Evolutionary conservation across 1,140 invertebrate genomes (phyloP).

Genomic region (Drosophila ogumai): DNA sequence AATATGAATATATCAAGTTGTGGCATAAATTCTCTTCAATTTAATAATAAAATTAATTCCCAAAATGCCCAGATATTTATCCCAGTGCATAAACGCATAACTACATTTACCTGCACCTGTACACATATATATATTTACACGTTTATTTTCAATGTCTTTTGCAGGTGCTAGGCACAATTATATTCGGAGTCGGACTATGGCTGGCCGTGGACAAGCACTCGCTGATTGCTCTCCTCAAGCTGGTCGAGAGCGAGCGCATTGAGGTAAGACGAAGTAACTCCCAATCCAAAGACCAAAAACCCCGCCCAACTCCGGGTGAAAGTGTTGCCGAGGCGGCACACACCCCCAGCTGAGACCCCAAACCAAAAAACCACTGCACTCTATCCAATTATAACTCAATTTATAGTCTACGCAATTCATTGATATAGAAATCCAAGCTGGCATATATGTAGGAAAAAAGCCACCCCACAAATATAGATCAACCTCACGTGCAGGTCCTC

Average conservation of each 20-base stretch:
- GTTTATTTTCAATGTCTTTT: slow-evolving; percentile 27
- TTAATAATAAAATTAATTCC: background rate
- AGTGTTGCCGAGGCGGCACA: slow-evolving; percentile 34
- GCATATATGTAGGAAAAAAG: background rate
- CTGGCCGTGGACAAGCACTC: slow-evolving; percentile 89
- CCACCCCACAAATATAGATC: slow-evolving; percentile 38
- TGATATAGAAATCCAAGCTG: slow-evolving; percentile 17
- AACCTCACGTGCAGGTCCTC: slow-evolving; percentile 42
- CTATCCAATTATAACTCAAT: slow-evolving; percentile 50
- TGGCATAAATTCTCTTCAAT: too few relatives aligned
- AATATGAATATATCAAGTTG: too few relatives aligned
- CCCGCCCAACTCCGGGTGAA: slow-evolving; percentile 38
- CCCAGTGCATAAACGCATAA: slow-evolving; percentile 14
- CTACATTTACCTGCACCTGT: background rate
- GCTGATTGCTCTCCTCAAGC: slow-evolving; percentile 87
- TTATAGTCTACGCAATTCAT: slow-evolving; percentile 42
- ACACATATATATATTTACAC: slow-evolving; percentile 6
- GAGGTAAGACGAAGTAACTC: slow-evolving; percentile 86
- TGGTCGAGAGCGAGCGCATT: slow-evolving; percentile 86
- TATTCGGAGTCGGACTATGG: slow-evolving; percentile 92
- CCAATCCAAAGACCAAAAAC: slow-evolving; percentile 1
- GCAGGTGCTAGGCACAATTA: slow-evolving; percentile 90
- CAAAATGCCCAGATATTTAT: background rate
- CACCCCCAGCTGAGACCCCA: slow-evolving; percentile 28
- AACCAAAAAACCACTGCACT: slow-evolving; percentile 22